Conservation (phyloP, 2,888 invertebrate species). For the Lasioglossum oenotherae region DNA sequence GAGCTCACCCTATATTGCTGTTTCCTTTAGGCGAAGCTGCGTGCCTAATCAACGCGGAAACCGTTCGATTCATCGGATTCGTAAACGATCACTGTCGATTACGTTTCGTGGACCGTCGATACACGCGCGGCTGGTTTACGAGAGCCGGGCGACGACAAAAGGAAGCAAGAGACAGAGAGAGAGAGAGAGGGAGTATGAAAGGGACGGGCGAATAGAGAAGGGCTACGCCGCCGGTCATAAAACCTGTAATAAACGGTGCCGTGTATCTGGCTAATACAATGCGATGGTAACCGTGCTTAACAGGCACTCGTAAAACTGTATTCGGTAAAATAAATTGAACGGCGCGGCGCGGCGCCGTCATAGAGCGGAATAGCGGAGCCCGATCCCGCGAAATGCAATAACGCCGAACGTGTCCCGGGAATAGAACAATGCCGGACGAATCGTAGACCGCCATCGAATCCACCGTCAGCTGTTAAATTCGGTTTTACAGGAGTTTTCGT, state of each 20-base stretch:
- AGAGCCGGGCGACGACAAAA: conserved; percentile 23
- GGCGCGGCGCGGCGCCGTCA: conserved; percentile 28
- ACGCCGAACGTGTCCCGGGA: conserved; percentile 12
- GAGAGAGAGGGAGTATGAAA: neutral
- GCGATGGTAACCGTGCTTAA: conserved; percentile 55
- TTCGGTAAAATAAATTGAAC: conserved; percentile 66
- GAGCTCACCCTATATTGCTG: neutral
- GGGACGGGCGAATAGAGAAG: neutral
- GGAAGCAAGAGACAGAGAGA: neutral
- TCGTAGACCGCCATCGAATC: conserved; percentile 32
- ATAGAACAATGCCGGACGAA: conserved; percentile 25
- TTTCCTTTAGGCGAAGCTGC: neutral
- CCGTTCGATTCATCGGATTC: neutral
- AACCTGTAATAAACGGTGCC: conserved; percentile 67
- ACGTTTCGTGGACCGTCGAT: neutral
- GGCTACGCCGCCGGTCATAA: conserved; percentile 33
- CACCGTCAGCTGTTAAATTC: conserved; percentile 21
- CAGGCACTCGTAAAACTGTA: conserved; percentile 63
- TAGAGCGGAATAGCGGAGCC: conserved; percentile 33
- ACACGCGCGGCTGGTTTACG: conserved; percentile 35
- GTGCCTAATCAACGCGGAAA: conserved; percentile 39
- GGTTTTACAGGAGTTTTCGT: conserved; percentile 10
- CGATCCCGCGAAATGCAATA: conserved; percentile 33
- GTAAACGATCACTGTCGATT: conserved; percentile 25
- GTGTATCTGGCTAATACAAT: conserved; percentile 70